These are phyloP conservation scores for Cantharis lateralis DNA, from an alignment of 2,888 invertebrate species.

Conservation along the genomic window DNA sequence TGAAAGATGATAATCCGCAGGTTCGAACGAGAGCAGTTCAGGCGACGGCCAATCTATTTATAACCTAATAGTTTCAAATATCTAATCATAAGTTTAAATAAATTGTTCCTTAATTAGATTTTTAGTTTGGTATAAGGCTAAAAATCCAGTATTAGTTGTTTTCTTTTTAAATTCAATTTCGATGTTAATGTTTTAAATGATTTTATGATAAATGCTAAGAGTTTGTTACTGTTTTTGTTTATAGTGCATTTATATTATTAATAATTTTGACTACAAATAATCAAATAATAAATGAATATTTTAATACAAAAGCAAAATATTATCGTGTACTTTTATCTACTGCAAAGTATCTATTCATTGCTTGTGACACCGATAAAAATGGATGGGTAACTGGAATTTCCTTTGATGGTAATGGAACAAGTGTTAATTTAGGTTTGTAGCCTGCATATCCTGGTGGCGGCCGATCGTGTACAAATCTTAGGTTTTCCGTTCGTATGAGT, in stretches of 20 bases:
- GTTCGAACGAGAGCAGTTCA: constrained; percentile 64
- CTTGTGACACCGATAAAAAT: constrained; percentile 46
- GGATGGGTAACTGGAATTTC: constrained; percentile 48
- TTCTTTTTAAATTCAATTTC: background rate
- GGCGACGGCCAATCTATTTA: constrained; percentile 58
- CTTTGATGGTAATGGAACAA: constrained; percentile 44
- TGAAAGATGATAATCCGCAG: constrained; percentile 60
- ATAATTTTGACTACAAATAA: background rate
- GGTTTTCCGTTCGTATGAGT: constrained; percentile 45
- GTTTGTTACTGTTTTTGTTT: background rate
- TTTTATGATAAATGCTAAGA: background rate
- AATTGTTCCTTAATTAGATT: background rate
- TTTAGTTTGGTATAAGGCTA: background rate
- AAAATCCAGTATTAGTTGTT: constrained; percentile 5
- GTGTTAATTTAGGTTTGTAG: constrained; percentile 44
- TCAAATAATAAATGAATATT: background rate
- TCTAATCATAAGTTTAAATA: background rate
- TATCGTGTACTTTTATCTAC: constrained; percentile 3
- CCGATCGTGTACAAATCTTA: constrained; percentile 51
- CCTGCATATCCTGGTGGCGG: constrained; percentile 49
- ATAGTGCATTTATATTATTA: background rate
- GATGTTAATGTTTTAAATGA: background rate
- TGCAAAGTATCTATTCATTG: constrained; percentile 41
- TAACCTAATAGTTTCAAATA: constrained; percentile 32
- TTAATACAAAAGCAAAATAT: background rate